Evolutionary conservation across 2,797 vertebrate genomes (phyloP).

Genomic region (Erethizon dorsatum): DNA sequence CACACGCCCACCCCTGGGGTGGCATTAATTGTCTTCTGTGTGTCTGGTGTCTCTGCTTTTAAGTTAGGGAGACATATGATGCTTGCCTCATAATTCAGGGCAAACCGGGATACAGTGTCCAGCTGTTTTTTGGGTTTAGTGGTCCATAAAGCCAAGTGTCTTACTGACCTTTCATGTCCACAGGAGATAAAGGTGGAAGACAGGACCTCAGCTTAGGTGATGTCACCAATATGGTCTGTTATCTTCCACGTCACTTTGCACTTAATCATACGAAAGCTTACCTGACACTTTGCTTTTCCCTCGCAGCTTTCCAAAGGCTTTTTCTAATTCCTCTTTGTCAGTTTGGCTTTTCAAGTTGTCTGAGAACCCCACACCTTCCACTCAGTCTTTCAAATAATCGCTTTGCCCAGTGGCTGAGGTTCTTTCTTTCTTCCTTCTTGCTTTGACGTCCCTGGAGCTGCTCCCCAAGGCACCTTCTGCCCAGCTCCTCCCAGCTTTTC

Average conservation of each 20-base stretch:
- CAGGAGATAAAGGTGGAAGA: neutral
- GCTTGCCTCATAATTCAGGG: neutral
- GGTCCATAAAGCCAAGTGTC: neutral
- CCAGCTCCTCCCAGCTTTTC: neutral
- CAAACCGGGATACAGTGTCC: neutral
- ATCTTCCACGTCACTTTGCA: neutral
- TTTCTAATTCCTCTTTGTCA: neutral
- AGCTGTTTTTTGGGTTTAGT: neutral
- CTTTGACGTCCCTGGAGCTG: neutral
- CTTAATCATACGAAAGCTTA: neutral
- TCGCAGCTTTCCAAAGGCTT: neutral
- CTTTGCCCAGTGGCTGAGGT: neutral
- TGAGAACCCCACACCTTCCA: neutral
- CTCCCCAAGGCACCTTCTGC: no score
- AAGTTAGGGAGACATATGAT: no score
- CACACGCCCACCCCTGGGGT: neutral
- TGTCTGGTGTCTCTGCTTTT: neutral
- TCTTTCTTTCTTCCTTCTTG: neutral
- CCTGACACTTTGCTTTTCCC: neutral
- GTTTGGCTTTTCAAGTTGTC: conserved; percentile 2
- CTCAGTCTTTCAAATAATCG: neutral
- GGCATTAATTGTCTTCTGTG: neutral
- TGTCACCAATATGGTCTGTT: neutral
- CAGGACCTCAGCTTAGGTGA: neutral
- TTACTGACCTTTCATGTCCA: neutral